A percentile compares a stretch with the other conserved stretches of the same genome.
These are phyloP conservation scores for Scolanthus callimorphus DNA, from an alignment of 92 coral and sea anemone species.

Conservation along the genomic window DNA sequence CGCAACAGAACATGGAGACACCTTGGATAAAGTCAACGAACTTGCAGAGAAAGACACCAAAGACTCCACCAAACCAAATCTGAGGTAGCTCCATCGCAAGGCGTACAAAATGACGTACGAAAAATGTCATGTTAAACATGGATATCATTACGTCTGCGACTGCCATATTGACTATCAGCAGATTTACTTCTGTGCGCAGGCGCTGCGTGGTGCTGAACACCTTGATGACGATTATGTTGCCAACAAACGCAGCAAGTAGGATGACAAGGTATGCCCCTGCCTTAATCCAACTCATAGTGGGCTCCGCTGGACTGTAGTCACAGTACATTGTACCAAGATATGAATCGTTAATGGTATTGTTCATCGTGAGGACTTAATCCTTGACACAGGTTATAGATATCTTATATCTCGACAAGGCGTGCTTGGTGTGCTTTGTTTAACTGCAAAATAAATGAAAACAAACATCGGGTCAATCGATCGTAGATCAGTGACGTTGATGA, in stretches of 20 bases:
- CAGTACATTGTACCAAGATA: slow-evolving; percentile 12
- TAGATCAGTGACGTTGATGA: too few species aligned
- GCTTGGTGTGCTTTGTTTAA: too few species aligned
- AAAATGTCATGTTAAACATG: slow-evolving; percentile 42
- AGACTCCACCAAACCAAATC: slow-evolving; percentile 49
- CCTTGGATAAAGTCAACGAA: slow-evolving; percentile 46
- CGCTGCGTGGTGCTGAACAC: slow-evolving; percentile 45
- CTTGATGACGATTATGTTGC: slow-evolving; percentile 55
- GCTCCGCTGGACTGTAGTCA: slow-evolving; percentile 5
- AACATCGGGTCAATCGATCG: too few species aligned
- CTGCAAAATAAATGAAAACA: too few species aligned
- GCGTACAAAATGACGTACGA: slow-evolving; percentile 37
- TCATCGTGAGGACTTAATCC: too few species aligned
- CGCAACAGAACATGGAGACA: slow-evolving; percentile 67
- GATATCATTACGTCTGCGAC: slow-evolving; percentile 61
- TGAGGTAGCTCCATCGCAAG: slow-evolving; percentile 19
- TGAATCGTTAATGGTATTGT: too few species aligned
- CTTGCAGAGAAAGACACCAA: slow-evolving; percentile 53
- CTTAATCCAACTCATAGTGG: slow-evolving; percentile 27
- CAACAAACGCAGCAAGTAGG: slow-evolving; percentile 39
- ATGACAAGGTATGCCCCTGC: slow-evolving; percentile 42
- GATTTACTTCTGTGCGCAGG: slow-evolving; percentile 61
- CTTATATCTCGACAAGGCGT: too few species aligned
- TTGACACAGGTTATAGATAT: too few species aligned
- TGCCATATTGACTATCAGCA: slow-evolving; percentile 62